Evolutionary conservation across 92 coral and sea anemone genomes (phyloP), one percentile per base, ranked within the genome.

Genomic region (Siderastrea siderea): DNA sequence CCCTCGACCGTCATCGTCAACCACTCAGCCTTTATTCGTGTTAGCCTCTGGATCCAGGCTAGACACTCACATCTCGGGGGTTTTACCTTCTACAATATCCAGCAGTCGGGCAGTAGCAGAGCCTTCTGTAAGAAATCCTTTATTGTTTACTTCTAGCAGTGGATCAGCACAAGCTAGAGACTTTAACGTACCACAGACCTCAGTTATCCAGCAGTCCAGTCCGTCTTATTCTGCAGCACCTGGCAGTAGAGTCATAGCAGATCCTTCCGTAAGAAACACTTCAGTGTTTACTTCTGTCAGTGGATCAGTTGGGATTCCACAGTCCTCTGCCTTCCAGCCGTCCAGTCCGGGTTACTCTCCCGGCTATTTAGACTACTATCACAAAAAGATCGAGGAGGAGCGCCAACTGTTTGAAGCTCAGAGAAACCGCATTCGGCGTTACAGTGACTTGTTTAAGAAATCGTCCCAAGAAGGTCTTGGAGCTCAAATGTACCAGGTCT

Each of bases 331-430:
- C 26, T 65, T 62, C 4, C 83, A 75, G 68, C 79, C 6, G 19
- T 47, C 84, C 19, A 68, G 65, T 8, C n/a, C 77, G 8, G 73
- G 51, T 61, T 85, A 87, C 38, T 85, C 95, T 38, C 91, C 95
- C 17, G 88, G 89, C 7, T 95, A 95, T 84, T 38, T 95, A 51
- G 93, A 95, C 44, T 93, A 81, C 84, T 95, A 93, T 87, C 93
- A 93, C 16, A 79, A 94, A 79, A 94, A 93, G 77, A 90, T 95
- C 71, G 95, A 91, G 17, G 98, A 95, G 59, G 96, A 95, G 63
- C 96, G 91, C 44, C 89, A 83, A 71, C 91, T 94, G 6, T 90
- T 95, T 46, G 91, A 92, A 67, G 93, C 79, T 44, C 94, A 95
- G 83, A 87, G 95, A 77, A 80, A 83, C 9, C 86, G 91, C 47